Base-by-base conservation (phyloP, 2,113 vertebrate species). In the Ophiodon elongatus region DNA sequence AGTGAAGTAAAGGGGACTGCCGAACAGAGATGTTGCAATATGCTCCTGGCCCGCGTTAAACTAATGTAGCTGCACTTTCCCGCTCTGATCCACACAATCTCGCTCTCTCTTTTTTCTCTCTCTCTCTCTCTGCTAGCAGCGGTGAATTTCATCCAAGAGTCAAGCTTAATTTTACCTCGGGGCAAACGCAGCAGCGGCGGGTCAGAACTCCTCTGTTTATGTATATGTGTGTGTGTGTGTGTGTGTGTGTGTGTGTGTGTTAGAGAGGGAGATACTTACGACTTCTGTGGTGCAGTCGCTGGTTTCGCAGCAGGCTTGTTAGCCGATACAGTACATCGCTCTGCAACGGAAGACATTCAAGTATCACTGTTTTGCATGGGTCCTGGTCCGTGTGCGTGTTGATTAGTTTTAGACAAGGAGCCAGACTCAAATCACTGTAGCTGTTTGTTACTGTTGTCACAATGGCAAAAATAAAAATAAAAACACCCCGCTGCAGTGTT, bases 261-360 rank as follows among this genome's bases (percentile, higher is more conserved):
- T 23, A 65, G 56, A 70, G 27, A 81, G 62, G 50, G 50, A 63
- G 72, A 90, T 96, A 98, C 97, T 98, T 94, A 97, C 97, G 95
- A 98, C 93, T 97, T 98, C 77, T 97, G 96, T 74, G 96, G 96
- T 90, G 96, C 96, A 82, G 95, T 86, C 25, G 92, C 79, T 73
- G 91, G 96, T 96, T 99, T 99, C 87, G 96, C 96, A 85, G 96
- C 94, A 85, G 96, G 95, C 95, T 97, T 98, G 95, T 95, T 97
- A 91, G 94, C 94, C 85, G 97, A 93, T 82, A 96, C 94, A 91
- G 96, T 96, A 85, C 95, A 97, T 94, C 97, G 96, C 92, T 99
- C 98, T 99, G 95, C 88, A 97, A 91, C 90, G 83, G 41, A 85
- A 57, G 54, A 83, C 82, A 90, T 73, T 77, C 64, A 78, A 74